Base-by-base conservation (phyloP, 1,140 invertebrate genomes). In the Brachionus angularis region DNA sequence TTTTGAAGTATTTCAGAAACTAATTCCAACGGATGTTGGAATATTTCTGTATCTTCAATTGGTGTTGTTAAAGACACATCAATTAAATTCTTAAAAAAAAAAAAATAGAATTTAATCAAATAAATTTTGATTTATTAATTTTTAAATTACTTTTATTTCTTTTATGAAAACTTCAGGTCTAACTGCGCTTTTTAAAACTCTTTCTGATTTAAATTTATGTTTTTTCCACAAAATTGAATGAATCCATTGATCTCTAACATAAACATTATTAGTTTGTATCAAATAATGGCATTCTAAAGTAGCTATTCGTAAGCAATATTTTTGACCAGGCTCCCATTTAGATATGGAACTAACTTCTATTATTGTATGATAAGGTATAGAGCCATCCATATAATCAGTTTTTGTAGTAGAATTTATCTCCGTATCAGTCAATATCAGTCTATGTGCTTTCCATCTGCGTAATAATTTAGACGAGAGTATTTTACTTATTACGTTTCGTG, bases 221-320 rank as follows among this genome's bases (percentile, higher is more conserved):
- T 90, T 89, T 85, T 89, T 89, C 89, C 89, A 91, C 58, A 87
- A 81, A 75, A 91, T 89, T 42, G 89, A 90, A 78, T 90, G 86
- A 75, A 88, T 87, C 89, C 89, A 91, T 78, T 91, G 89, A 82
- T 91, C 89, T 78, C 89, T 84, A 7, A 88, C 86, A 75, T 90
- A 89, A 34, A 87, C 85, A 78, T 89, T 89, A 75, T 86, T 88
- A 21, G 88, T 87, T 86, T 90, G 89, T 25, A 91, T 79, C 5
- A 91, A 81, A 16, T 90, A 80, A 31, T 89, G 90, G 52, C 89
- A 89, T 77, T 89, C 87, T 5, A 86, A 85, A 76, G 90, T 84
- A 25, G 89, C 87, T 74, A 91, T 87, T 74, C 89, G 84, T 62
- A 91, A 84, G 79, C 89, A 90, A 78, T 88, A 90, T 78, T 89